Evolutionary conservation across 92 coral and sea anemone species (phyloP), one percentile per base, ranked within the genome.

Genomic region (Epizoanthus rinbou): DNA sequence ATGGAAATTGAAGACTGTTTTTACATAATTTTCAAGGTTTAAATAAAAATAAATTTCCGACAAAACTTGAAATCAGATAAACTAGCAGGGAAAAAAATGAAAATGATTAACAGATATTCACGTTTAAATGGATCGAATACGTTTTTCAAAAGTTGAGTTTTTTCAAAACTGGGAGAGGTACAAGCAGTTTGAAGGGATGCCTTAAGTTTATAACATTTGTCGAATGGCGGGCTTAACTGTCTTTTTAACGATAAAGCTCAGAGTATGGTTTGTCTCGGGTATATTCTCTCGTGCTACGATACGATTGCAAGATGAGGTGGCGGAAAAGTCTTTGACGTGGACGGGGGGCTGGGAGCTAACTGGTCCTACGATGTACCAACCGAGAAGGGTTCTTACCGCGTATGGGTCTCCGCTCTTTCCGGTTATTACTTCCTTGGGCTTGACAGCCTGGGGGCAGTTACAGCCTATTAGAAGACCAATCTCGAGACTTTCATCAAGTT

Each of bases 361-460:
- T 8, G 92, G 92, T 74, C 92, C 87, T 2, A 89, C 69, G 5
- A 89, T 86, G 64, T 87, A 56, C 92, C 92, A 85, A 41, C 92
- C 89, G 7, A 89, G 74, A 22, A 68, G 39, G 33, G 92, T 85
- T n/a, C 81, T 28, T 13, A 85, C 76, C 39, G 92, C 87, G 75
- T 86, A 86, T 14, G 93, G 87, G 35, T 89, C 90, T 8, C 60
- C 80, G 33, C 81, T 71, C 85, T 69, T 89, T 18, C 91, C 91
- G 4, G 78, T 45, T 41, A 91, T 76, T 1, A 91, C 89, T 16
- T 91, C 88, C 31, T 50, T 79, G 1, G 91, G 91, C 75, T 76
- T 85, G 5, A 85, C 43, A 3, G 89, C 91, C 25, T 64, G 67
- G 5, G 91, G 86, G 53, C 94, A 91, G 79, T 91, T 91, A 24